Base-by-base conservation (phyloP, 2,797 vertebrate species). In the Takifugu rubripes region DNA sequence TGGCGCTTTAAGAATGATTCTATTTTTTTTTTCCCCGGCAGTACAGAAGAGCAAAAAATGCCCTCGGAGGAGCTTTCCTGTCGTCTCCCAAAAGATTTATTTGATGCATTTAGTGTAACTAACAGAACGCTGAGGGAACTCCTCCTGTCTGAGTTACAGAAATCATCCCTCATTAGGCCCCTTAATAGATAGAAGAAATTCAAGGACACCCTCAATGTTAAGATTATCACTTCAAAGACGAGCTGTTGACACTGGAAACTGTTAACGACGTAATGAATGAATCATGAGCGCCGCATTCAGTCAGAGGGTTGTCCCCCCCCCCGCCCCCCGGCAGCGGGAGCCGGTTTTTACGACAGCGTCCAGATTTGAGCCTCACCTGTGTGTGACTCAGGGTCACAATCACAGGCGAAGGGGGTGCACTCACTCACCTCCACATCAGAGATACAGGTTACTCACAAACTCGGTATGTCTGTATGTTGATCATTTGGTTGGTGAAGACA, bases 141-240 rank as follows among this genome's bases (percentile, higher is more conserved):
- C 85, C 89, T 89, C 89, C 86, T 86, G 69, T 44, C 75, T 82
- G 85, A 89, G 87, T 90, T 85, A 88, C 70, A 84, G 69, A 83
- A 83, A 90, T 89, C 78, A 87, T 89, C 87, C 81, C 70, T 83
- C 75, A 89, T 90, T 90, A 91, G 90, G 78, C 81, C 73, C 86
- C 89, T 89, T 89, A 90, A 90, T 88, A 75, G 82, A 55, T 79
- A 77, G 77, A 76, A 59, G 75, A 86, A 82, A 87, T 85, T 89
- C 87, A 88, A 90, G 89, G 84, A 84, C 88, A 87, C 80, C 73
- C 80, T 88, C 87, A 87, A 85, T 88, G 87, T 89, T 88, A 88
- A 83, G 82, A 91, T 91, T 87, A 88, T 88, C 86, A 89, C 84
- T 90, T 91, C 88, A 92, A 90, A 91, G 86, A 89, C 84, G 83